Percentiles rank a stretch among this genome's conserved stretches.
Conservation (phyloP, 2,113 vertebrate genomes). For the Gasterosteus aculeatus region DNA sequence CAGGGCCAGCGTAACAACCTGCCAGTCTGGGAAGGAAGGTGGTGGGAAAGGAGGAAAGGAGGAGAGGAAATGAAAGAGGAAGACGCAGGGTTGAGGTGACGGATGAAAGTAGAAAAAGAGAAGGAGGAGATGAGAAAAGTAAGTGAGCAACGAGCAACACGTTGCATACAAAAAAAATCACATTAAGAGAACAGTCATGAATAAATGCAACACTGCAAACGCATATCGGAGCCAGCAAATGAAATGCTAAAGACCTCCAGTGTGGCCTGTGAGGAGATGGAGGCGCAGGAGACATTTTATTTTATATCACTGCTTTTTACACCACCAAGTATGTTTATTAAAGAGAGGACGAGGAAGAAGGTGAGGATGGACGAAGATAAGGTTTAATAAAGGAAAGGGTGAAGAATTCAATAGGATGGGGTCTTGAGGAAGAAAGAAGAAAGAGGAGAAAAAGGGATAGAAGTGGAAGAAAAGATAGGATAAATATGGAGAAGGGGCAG, state of each 20-base stretch:
- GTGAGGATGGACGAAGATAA: background rate
- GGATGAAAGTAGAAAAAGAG: background rate
- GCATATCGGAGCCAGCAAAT: conserved; percentile 3
- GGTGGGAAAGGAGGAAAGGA: background rate
- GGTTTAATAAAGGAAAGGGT: too few relatives aligned
- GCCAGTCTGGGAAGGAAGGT: conserved; percentile 86
- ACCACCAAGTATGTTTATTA: background rate
- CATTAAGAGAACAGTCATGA: conserved; percentile 21
- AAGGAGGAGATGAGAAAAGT: background rate
- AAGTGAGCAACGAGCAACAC: background rate
- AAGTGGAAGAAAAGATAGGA: background rate
- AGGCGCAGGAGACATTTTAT: conserved; percentile 14
- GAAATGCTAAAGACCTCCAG: conserved; percentile 16
- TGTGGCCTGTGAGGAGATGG: conserved; percentile 14
- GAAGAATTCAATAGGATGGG: background rate
- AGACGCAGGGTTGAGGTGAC: too few relatives aligned
- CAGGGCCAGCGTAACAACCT: conserved; percentile 94
- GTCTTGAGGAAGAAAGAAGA: background rate
- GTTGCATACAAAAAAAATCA: background rate
- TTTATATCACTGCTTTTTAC: conserved; percentile 15
- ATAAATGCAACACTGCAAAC: conserved; percentile 25
- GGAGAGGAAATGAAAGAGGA: background rate
- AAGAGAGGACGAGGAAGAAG: background rate
- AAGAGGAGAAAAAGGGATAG: background rate
- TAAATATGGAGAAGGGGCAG: background rate